phyloP scores from a whole-genome alignment of 92 coral and sea anemone genomes.

The Pocillopora grandis region DNA sequence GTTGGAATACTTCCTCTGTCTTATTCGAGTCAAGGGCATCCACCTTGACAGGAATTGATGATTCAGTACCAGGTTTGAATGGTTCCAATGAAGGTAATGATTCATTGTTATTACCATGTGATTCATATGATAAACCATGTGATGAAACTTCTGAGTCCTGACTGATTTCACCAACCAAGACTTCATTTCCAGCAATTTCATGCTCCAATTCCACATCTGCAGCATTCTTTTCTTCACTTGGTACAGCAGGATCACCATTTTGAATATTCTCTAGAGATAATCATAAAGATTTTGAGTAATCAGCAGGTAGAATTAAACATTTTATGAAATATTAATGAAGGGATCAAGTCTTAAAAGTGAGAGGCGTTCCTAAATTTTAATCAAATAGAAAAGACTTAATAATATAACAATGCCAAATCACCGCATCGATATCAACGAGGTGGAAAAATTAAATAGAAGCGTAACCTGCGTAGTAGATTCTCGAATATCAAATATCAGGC shows the following conservation, averaged over 20 bases:
- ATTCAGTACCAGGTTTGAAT: background rate
- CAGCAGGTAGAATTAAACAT: background rate
- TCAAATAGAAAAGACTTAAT: no score
- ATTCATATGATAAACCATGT: background rate
- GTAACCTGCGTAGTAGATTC: background rate
- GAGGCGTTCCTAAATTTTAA: background rate
- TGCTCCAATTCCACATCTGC: background rate
- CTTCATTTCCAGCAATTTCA: background rate
- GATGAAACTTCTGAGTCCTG: background rate
- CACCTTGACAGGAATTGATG: no score
- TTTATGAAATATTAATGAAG: background rate
- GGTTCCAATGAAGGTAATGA: background rate
- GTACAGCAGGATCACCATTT: background rate
- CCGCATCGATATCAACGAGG: background rate
- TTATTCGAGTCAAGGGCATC: background rate
- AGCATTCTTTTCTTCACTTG: background rate
- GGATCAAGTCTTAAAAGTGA: background rate
- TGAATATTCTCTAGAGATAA: slow-evolving; percentile 2
- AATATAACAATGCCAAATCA: no score
- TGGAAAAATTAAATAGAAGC: background rate
- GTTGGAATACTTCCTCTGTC: background rate
- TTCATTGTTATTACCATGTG: background rate
- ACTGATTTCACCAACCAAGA: background rate
- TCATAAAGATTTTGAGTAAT: background rate
- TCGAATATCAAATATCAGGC: no score